Base-by-base conservation (phyloP, 1,140 invertebrate genomes). In the Ceratina japonica region DNA sequence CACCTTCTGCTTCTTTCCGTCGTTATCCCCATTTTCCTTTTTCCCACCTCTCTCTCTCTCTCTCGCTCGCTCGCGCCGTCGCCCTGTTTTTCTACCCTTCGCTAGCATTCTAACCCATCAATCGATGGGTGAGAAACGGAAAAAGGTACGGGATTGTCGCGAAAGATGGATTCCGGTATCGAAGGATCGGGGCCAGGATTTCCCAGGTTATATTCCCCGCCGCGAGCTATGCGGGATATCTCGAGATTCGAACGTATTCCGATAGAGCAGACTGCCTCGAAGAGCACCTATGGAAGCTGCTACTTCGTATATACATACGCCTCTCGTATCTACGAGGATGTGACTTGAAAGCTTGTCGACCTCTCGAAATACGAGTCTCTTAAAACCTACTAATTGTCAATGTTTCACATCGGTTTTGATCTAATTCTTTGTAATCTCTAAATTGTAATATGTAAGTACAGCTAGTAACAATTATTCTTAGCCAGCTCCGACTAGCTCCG, bases 151-250 rank as follows among this genome's bases (percentile, higher is more conserved):
- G 59, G 71, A 82, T 79, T 77, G 68, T 70, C 70, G 73, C 44
- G 51, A 74, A 84, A 86, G 85, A 86, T 86, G 79, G 85, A 86
- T 86, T 82, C 80, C 72, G 78, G 75, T 86, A 86, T 86, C 85
- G 85, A 71, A 81, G 84, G 82, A 87, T 84, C 75, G 73, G 44
- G 49, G 73, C 74, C 51, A 81, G 81, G 84, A 87, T 84, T 87
- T 87, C 75, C 64, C 78, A 70, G 54, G 79, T 84, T 87, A 84
- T 87, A 86, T 87, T 81, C 74, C 37, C 24, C 58, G 77, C 81
- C 85, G 82, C 73, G 75, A 84, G 83, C 84, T 86, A 86, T 74
- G 80, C 61, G 68, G 69, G 20, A 83, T 81, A 84, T 86, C 65
- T 74, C 73, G 54, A 77, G 81, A 81, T 81, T 84, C 70, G 81